Evolutionary conservation across 2,113 vertebrate species (phyloP).

Genomic region (Salminus brasiliensis): DNA sequence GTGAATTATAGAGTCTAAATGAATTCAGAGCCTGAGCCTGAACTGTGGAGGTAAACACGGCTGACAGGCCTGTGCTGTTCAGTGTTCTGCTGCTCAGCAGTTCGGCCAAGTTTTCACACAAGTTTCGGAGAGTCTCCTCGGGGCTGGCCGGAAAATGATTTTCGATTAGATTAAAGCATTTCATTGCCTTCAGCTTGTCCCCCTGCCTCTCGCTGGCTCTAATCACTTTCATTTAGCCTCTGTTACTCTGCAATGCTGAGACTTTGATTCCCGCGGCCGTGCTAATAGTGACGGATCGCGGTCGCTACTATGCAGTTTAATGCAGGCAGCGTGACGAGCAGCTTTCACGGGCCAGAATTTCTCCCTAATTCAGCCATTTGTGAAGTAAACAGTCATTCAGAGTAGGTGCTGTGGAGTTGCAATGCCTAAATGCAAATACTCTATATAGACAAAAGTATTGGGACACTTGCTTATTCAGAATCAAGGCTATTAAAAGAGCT

Average conservation of each 20-base stretch:
- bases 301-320: background rate
- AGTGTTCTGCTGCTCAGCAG: background rate
- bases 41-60: constrained; percentile 87
- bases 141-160: background rate
- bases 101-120: background rate
- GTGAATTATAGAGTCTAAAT: constrained; percentile 96
- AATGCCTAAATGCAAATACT: no score
- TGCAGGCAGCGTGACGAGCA: background rate
- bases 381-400: no score
- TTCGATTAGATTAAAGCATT: constrained; percentile 4
- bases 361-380: no score
- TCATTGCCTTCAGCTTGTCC: constrained; percentile 21
- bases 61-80: constrained; percentile 75
- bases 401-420: no score
- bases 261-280: background rate
- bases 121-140: background rate
- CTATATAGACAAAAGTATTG: no score
- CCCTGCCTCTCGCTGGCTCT: constrained; percentile 12
- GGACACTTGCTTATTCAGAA: no score
- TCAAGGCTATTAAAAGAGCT: no score
- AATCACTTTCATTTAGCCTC: constrained; percentile 41
- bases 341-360: background rate
- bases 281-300: background rate
- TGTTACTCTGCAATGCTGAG: background rate
- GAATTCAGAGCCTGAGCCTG: constrained; percentile 87